Conservation (phyloP, 2,888 invertebrate genomes). For the Caenorhabditis sinica region DNA sequence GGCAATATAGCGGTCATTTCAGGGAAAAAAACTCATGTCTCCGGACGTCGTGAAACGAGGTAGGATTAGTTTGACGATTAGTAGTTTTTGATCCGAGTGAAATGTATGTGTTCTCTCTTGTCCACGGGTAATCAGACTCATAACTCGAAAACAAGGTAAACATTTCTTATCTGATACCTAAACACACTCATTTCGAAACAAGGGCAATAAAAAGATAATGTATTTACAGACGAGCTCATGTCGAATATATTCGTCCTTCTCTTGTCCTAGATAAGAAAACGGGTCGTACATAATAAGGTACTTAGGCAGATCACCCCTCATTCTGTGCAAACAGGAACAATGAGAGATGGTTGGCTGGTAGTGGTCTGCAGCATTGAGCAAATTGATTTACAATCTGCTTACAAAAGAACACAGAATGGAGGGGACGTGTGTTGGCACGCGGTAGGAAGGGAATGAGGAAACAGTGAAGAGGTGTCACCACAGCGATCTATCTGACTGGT, state of each 20-base stretch:
- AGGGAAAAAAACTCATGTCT: slow-evolving; percentile 6
- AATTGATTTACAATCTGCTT: slow-evolving; percentile 64
- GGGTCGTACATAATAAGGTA: slow-evolving; percentile 63
- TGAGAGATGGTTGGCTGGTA: slow-evolving; percentile 25
- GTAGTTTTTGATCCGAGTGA: slow-evolving; percentile 32
- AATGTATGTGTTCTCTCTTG: slow-evolving; percentile 19
- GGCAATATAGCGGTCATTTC: slow-evolving; percentile 43
- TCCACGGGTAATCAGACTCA: slow-evolving; percentile 22
- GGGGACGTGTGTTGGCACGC: slow-evolving; percentile 49
- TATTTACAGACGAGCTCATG: slow-evolving; percentile 54
- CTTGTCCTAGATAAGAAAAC: slow-evolving; percentile 57
- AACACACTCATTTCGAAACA: slow-evolving; percentile 17
- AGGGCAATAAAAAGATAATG: slow-evolving; percentile 49
- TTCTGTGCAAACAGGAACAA: slow-evolving; percentile 61
- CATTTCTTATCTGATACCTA: neutral
- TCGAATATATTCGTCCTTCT: slow-evolving; percentile 20
- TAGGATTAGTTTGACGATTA: slow-evolving; percentile 59
- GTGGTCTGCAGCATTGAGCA: slow-evolving; percentile 44
- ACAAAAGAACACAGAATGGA: slow-evolving; percentile 36
- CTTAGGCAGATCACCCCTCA: slow-evolving; percentile 62
- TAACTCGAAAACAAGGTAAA: slow-evolving; percentile 20
- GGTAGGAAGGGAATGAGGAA: slow-evolving; percentile 18
- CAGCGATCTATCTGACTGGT: slow-evolving; percentile 28
- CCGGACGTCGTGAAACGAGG: slow-evolving; percentile 37
- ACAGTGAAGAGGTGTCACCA: slow-evolving; percentile 47